These are phyloP conservation scores for Triops cancriformis DNA, from an alignment of 1,140 invertebrate genomes.

Conservation along the genomic window DNA sequence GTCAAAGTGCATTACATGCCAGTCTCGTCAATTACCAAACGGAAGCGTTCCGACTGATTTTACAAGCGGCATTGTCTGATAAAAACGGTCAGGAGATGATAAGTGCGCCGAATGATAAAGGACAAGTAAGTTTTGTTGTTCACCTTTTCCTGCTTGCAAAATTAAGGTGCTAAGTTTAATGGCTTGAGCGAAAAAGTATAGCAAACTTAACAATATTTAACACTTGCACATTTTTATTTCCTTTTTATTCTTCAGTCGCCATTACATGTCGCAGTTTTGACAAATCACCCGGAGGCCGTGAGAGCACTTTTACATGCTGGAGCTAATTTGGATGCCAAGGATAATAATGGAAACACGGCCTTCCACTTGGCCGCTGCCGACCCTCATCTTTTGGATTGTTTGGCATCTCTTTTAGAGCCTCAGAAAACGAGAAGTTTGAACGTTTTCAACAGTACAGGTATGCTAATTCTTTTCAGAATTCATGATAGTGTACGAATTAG, in stretches of 20 bases:
- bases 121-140: constrained; percentile 32
- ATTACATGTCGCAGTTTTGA: constrained; percentile 44
- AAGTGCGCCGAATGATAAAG: constrained; percentile 37
- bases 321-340: constrained; percentile 33
- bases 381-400: constrained; percentile 19
- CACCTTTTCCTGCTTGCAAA: constrained; percentile 29
- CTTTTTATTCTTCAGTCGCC: constrained; percentile 39
- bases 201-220: constrained; percentile 26
- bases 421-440: background rate
- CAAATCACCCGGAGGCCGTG: constrained; percentile 40
- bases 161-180: background rate
- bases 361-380: constrained; percentile 16
- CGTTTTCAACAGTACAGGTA: constrained; percentile 20
- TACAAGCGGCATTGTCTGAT: constrained; percentile 34
- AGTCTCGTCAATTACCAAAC: constrained; percentile 36
- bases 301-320: constrained; percentile 39
- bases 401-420: constrained; percentile 16
- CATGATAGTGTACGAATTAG: no score
- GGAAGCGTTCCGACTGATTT: constrained; percentile 34
- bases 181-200: background rate
- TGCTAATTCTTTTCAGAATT: background rate
- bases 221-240: constrained; percentile 33
- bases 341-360: constrained; percentile 20
- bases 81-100: constrained; percentile 33
- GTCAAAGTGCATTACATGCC: constrained; percentile 37